phyloP scores from a whole-genome alignment of 2,888 invertebrate species.

The Lapara coniferarum region DNA sequence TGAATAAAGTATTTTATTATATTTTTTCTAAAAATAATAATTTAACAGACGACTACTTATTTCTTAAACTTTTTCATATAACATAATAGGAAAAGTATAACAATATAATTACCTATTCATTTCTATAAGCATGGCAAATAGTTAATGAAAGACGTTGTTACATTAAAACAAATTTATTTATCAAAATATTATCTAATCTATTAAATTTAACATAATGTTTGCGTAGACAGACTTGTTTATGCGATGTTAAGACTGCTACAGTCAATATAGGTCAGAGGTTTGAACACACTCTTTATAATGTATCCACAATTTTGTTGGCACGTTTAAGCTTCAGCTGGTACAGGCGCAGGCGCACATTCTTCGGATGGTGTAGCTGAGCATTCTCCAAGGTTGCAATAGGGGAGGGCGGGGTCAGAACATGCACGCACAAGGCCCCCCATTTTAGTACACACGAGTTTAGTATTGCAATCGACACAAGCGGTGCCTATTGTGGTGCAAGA shows the following conservation, averaged over 20 bases:
- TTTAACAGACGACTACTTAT: too few species aligned
- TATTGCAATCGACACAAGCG: constrained; percentile 66
- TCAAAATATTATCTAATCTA: constrained; percentile 4
- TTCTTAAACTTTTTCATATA: too few species aligned
- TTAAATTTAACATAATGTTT: not conserved
- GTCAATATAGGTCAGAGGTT: not conserved
- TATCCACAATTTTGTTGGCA: not conserved
- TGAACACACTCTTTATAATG: not conserved
- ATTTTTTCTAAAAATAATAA: too few species aligned
- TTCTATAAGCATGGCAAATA: not conserved
- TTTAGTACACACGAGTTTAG: constrained; percentile 70
- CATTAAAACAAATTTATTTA: constrained; percentile 2
- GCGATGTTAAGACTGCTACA: not conserved
- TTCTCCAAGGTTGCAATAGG: constrained; percentile 74
- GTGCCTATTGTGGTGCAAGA: constrained; percentile 65
- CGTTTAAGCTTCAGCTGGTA: constrained; percentile 31
- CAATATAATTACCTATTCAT: too few species aligned
- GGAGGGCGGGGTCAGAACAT: constrained; percentile 69
- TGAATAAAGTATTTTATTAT: too few species aligned
- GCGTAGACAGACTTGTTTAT: not conserved
- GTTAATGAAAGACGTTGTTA: not conserved
- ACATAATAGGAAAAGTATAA: too few species aligned
- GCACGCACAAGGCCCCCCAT: constrained; percentile 64
- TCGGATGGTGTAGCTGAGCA: constrained; percentile 73
- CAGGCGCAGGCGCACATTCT: constrained; percentile 56